Evolutionary conservation across 2,113 vertebrate genomes (phyloP), one percentile per base, ranked within the genome.

Genomic region (Epinephelus lanceolatus): DNA sequence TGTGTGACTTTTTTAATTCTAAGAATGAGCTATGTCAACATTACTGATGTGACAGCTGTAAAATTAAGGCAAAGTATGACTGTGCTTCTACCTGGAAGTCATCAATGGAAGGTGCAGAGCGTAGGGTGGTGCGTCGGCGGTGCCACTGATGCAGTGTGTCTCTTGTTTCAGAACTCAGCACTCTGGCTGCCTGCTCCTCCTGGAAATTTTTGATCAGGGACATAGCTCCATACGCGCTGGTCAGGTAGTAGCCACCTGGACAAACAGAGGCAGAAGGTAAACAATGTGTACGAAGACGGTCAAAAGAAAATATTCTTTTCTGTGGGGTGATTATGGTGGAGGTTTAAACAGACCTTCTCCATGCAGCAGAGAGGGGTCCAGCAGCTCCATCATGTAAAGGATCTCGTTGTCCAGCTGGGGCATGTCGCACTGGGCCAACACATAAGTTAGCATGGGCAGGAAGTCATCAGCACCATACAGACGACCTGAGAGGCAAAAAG

Each of bases 381-480:
- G 92, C 76, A 99, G 91, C 83, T 99, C 97, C 98, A 99, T 99
- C 97, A 98, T 99, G 91, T 99, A 99, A 37, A 98, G 96, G 1
- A 99, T 97, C 89, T 99, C 97, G 0, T 95, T 96, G 87, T 99
- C 97, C 90, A 99, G 91, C 66, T 98, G 96, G 47, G 98, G 95
- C 97, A 98, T 97, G 90, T 99, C 97, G 77, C 97, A 99, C 85
- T 99, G 97, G 9, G 97, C 97, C 73, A 99, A 84, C 40, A 99
- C 97, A 0, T 98, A 98, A 0, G 97, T 99, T 91, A 99, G 79
- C 93, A 99, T 97, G 1, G 98, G 98, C 83, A 99, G 88, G 94
- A 99, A 99, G 93, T 99, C 98, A 49, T 99, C 98, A 0, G 97
- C 98, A 1, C 98, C 98, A 0, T 83, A 93, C 66, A 91, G 67